Percentiles rank a stretch among this genome's conserved stretches.
Conservation (phyloP, 1,140 invertebrate species). For the Aleiodes sp. region DNA sequence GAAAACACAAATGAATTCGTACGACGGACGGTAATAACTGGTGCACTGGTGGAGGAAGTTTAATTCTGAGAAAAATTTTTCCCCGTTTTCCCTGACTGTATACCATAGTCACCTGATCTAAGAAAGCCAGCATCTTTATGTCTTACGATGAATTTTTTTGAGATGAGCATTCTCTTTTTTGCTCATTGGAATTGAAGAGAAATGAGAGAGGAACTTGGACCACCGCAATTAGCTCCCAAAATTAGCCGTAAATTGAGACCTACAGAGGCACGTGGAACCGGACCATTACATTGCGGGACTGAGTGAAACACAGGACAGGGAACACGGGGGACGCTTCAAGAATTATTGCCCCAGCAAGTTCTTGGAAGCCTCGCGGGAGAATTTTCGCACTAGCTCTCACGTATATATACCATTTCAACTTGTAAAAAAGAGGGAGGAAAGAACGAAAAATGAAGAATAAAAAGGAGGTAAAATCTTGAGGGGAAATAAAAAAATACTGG, state of each 20-base stretch:
- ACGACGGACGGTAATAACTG: too few species aligned
- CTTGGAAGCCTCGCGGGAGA: slow-evolving; percentile 32
- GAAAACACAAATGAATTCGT: too few species aligned
- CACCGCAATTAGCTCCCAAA: slow-evolving; percentile 18
- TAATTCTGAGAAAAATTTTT: too few species aligned
- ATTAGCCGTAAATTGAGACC: slow-evolving; percentile 23
- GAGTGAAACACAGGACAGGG: slow-evolving; percentile 37
- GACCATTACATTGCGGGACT: slow-evolving; percentile 30
- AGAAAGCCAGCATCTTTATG: too few species aligned
- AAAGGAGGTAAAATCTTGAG: neutral
- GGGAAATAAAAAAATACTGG: neutral
- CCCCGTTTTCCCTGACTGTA: too few species aligned
- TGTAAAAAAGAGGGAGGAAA: slow-evolving; percentile 8
- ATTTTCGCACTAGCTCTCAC: slow-evolving; percentile 29
- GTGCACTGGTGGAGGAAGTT: neutral
- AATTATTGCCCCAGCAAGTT: slow-evolving; percentile 42
- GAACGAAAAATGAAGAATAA: neutral
- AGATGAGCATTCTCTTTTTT: neutral
- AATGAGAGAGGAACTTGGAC: slow-evolving; percentile 30
- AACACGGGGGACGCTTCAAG: slow-evolving; percentile 27
- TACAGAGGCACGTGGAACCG: slow-evolving; percentile 5
- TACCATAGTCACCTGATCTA: too few species aligned
- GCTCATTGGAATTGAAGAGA: slow-evolving; percentile 18
- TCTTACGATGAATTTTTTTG: too few species aligned
- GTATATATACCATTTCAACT: slow-evolving; percentile 6